Conservation (phyloP, 2,888 invertebrate species). For the Cataglyphis cursor region DNA sequence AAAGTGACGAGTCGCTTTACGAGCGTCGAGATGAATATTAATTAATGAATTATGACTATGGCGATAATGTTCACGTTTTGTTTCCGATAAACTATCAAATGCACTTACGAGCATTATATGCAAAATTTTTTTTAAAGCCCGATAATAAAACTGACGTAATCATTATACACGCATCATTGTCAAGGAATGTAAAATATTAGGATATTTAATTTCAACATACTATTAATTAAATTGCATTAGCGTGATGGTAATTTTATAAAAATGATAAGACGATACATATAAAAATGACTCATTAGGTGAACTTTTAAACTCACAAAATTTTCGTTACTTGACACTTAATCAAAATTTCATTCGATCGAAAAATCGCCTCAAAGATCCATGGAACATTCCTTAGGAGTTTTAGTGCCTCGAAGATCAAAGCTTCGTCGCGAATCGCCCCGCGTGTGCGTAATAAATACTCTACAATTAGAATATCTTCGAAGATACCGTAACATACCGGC, state of each 20-base stretch:
- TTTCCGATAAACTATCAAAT: neutral
- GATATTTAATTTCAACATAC: neutral
- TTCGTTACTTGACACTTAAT: conserved; percentile 15
- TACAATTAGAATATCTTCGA: conserved; percentile 81
- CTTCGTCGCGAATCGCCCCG: conserved; percentile 19
- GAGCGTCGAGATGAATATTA: conserved; percentile 23
- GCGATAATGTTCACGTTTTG: conserved; percentile 24
- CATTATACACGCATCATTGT: neutral
- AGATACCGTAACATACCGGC: conserved; percentile 46
- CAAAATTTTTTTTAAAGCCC: conserved; percentile 27
- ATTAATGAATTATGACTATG: conserved; percentile 39
- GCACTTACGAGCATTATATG: neutral
- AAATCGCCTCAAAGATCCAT: conserved; percentile 24
- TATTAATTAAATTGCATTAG: neutral
- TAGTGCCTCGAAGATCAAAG: conserved; percentile 67
- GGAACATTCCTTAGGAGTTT: conserved; percentile 34
- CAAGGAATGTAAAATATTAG: neutral
- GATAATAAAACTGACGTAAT: neutral
- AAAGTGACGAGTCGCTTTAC: conserved; percentile 49
- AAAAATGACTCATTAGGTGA: neutral
- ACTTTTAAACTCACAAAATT: neutral
- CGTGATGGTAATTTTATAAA: neutral
- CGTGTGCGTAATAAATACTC: conserved; percentile 73
- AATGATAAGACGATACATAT: neutral
- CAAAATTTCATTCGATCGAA: conserved; percentile 38